Base-by-base conservation (phyloP, 2,797 vertebrate genomes). In the Myotis findleyi region DNA sequence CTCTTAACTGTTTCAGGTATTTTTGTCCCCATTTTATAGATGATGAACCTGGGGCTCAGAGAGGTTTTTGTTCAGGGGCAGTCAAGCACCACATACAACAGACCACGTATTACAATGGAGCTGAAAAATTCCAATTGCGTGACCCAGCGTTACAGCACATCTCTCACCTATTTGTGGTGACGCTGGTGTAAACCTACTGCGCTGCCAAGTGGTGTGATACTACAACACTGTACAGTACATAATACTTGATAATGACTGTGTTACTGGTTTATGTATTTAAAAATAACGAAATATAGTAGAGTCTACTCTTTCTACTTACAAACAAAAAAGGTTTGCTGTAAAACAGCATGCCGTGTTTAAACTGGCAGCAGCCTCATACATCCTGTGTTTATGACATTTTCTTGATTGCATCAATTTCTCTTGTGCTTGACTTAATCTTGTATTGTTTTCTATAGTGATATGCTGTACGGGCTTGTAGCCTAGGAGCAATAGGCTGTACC, bases 221-320 rank as follows among this genome's bases (percentile, higher is more conserved):
- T 36, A 17, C 11, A 68, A 8, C 81, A 36, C 62, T 21, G 57
- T 64, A n/a, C 79, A n/a, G 6, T 64, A 47, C 41, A 33, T 23
- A 33, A 47, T 18, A 38, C 23, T 38, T 25, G n/a, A 38, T 30
- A 73, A 44, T 77, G 13, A 41, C 5, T 59, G 23, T 80, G 5
- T 77, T 81, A 81, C 59, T 66, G 80, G 59, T 49, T 82, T 83
- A 66, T 66, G 41, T 83, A 36, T 83, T 83, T 83, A 66, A 66
- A 66, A 66, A 33, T 49, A 82, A 18, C 14, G 7, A 64, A 33
- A 30, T 47, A 33, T 23, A 82, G 30, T 33, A 33, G 30, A 49
- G n/a, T 11, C 62, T 49, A 36, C 30, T 83, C 44, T 44, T 80
- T 66, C 80, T 66, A 33, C 27, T 23, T 49, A 82, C 21, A 23